A percentile compares a stretch with the other conserved stretches of the same genome.
Evolutionary conservation across 2,113 vertebrate genomes (phyloP).

Genomic region (Percopsis transmontana): DNA sequence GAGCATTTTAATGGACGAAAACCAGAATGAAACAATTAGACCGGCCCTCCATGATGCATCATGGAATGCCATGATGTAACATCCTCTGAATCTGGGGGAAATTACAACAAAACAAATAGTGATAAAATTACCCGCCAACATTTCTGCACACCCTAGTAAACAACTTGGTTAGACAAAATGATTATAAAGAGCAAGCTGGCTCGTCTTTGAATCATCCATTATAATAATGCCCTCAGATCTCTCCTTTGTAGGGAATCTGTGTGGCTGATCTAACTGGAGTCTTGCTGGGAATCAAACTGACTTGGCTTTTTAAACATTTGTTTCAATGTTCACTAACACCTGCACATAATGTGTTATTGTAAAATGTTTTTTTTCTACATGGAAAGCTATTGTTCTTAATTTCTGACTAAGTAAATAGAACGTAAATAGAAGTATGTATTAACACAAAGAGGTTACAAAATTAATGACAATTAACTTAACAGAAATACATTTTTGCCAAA

Average conservation of each 20-base stretch:
- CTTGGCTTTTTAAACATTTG: slow-evolving; percentile 17
- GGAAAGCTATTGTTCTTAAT: not conserved
- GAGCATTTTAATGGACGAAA: too few relatives aligned
- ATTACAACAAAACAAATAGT: too few relatives aligned
- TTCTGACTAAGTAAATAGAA: not conserved
- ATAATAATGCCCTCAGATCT: slow-evolving; percentile 7
- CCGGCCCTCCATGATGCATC: too few relatives aligned
- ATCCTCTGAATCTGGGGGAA: too few relatives aligned
- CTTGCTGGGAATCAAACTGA: slow-evolving; percentile 5
- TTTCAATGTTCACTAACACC: not conserved
- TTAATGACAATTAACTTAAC: too few relatives aligned
- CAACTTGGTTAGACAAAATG: slow-evolving; percentile 26
- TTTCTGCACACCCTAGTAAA: slow-evolving; percentile 19
- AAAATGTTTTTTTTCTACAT: not conserved
- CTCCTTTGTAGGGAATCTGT: slow-evolving; percentile 14
- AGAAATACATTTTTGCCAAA: too few relatives aligned
- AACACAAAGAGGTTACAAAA: not conserved
- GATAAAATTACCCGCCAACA: too few relatives aligned
- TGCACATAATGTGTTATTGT: not conserved
- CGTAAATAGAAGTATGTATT: too few relatives aligned
- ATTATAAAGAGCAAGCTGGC: not conserved
- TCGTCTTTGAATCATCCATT: not conserved
- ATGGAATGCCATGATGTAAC: too few relatives aligned
- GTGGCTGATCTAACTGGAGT: slow-evolving; percentile 12
- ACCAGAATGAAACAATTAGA: too few relatives aligned